Evolutionary conservation across 2,888 invertebrate species (phyloP).

Genomic region (Pharmacophagus antenor): DNA sequence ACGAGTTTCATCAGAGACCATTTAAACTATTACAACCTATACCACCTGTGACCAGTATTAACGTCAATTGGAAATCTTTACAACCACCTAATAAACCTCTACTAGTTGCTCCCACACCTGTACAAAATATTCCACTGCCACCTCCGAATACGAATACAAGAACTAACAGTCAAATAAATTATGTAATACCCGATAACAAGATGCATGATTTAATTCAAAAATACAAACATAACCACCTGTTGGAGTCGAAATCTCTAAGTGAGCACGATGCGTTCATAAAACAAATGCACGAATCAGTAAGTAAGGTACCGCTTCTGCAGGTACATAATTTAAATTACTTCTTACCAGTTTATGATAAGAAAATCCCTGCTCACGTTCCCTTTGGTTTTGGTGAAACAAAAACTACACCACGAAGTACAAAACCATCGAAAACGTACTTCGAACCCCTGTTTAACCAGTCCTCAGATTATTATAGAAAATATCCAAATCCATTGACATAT

Average conservation of each 20-base stretch:
- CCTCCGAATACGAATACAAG: neutral
- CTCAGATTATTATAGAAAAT: slow-evolving; percentile 28
- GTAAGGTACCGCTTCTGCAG: slow-evolving; percentile 47
- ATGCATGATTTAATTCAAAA: slow-evolving; percentile 41
- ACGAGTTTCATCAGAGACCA: slow-evolving; percentile 21
- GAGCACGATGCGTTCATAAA: slow-evolving; percentile 39
- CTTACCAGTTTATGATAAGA: slow-evolving; percentile 46
- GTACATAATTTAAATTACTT: slow-evolving; percentile 50
- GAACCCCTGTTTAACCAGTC: slow-evolving; percentile 38
- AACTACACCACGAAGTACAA: slow-evolving; percentile 11
- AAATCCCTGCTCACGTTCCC: slow-evolving; percentile 27
- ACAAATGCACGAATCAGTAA: slow-evolving; percentile 41
- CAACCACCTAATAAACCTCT: slow-evolving; percentile 10
- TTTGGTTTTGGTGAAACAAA: slow-evolving; percentile 28
- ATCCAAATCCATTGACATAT: slow-evolving; percentile 29
- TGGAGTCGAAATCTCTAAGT: slow-evolving; percentile 33
- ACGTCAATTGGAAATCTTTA: slow-evolving; percentile 21
- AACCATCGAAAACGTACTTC: slow-evolving; percentile 39
- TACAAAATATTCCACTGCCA: slow-evolving; percentile 2
- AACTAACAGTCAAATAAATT: slow-evolving; percentile 35
- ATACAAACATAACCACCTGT: slow-evolving; percentile 30
- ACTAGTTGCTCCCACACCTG: slow-evolving; percentile 8
- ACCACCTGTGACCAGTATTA: slow-evolving; percentile 24
- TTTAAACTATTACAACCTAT: slow-evolving; percentile 26
- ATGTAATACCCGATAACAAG: slow-evolving; percentile 42